Base-by-base conservation (phyloP, 2,113 vertebrate genomes). In the Xenotilapia flavipinnis region DNA sequence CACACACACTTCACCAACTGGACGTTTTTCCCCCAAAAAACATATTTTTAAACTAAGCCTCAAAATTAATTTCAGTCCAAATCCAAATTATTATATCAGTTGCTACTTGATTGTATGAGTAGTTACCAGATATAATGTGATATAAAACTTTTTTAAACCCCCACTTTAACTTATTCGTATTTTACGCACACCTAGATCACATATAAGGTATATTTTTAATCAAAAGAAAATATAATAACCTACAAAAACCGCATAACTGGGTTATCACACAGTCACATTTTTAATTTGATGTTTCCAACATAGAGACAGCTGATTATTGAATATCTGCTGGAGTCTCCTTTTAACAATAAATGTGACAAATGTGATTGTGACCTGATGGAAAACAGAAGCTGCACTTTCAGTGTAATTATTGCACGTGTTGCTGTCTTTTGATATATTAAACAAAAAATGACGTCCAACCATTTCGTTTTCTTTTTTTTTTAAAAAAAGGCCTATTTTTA, bases 21-120 rank as follows among this genome's bases (percentile, higher is more conserved):
- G 26, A 7, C 6, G 6, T 14, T 40, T 2, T 1, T 0, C 1
- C 6, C 19, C 10, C 0, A 3, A 42, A 15, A 70, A 70, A 75
- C 2, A 0, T 3, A 11, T 11, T 11, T 11, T 40, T 26, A 80
- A 45, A 70, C 15, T 13, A 17, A 58, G 3, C 5, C 13, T 70
- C 9, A 83, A 9, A 47, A 31, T 31, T 3, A 2, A 15, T 68
- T 31, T 56, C 6, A 26, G 0, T 19, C 4, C 9, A 38, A 17
- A 19, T n/a, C 60, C 31, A 65, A 65, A 65, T 65, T 45, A 21
- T 65, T 65, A 65, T 38, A 38, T 65, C 33, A 38, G 19, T 38
- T 65, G 10, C 10, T 65, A 65, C 33, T 8, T 7, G 10, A 38
- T 26, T 56, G 21, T 14, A 13, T 23, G 13, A 23, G 8, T 15